Conservation (phyloP, 30 jellyfish, hydroid and myxozoan genomes). For the Hydractinia symbiolongicarpus region DNA sequence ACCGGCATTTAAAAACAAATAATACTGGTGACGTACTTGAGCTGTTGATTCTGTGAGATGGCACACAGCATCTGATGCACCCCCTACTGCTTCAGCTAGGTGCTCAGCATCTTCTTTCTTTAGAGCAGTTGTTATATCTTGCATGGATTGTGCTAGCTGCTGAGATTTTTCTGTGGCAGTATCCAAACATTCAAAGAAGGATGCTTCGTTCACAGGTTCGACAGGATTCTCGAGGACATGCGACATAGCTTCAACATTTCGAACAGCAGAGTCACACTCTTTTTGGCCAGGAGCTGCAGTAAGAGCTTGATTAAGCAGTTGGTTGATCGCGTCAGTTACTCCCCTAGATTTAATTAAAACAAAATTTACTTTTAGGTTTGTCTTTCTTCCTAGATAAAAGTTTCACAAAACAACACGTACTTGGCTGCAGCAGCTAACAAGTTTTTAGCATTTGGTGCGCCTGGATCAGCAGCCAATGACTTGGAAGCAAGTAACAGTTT, state of each 20-base stretch:
- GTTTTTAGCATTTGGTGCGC: slow-evolving; percentile 95
- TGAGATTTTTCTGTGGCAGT: slow-evolving; percentile 91
- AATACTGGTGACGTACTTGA: slow-evolving; percentile 45
- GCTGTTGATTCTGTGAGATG: slow-evolving; percentile 96
- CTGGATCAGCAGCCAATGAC: slow-evolving; percentile 96
- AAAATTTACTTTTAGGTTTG: not conserved
- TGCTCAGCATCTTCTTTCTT: slow-evolving; percentile 81
- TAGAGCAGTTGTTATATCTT: slow-evolving; percentile 68
- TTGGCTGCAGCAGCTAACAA: slow-evolving; percentile 96
- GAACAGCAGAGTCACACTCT: slow-evolving; percentile 93
- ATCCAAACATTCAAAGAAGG: slow-evolving; percentile 90
- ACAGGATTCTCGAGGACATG: slow-evolving; percentile 89
- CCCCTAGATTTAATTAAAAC: slow-evolving; percentile 44
- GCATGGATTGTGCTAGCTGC: slow-evolving; percentile 72
- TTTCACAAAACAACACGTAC: slow-evolving; percentile 15
- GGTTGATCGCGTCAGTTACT: slow-evolving; percentile 90
- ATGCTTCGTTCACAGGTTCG: slow-evolving; percentile 91
- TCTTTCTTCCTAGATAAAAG: not conserved
- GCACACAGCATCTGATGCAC: slow-evolving; percentile 93
- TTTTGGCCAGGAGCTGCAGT: slow-evolving; percentile 99
- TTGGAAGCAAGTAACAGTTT: slow-evolving; percentile 85
- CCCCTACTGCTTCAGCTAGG: slow-evolving; percentile 73
- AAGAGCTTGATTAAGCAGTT: slow-evolving; percentile 70
- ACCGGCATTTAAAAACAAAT: not conserved
- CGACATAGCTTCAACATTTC: slow-evolving; percentile 81